Conservation (phyloP, 1,140 invertebrate genomes). For the Aphis craccivora region DNA sequence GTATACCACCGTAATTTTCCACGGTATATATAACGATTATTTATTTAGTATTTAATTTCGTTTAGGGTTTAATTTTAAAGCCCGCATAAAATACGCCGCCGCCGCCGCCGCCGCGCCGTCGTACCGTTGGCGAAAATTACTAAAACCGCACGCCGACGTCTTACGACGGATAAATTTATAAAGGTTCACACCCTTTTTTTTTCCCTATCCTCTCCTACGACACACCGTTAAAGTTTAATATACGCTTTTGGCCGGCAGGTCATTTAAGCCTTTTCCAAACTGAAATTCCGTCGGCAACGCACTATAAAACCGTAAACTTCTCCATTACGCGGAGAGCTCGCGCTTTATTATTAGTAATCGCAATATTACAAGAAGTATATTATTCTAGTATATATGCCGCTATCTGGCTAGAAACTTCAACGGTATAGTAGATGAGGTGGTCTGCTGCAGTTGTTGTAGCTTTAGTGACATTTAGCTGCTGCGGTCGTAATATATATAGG, state of each 20-base stretch:
- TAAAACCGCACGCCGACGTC: neutral
- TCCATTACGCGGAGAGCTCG: neutral
- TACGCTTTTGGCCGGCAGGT: neutral
- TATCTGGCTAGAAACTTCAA: no score
- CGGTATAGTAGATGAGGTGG: neutral
- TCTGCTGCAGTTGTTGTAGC: neutral
- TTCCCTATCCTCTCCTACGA: neutral
- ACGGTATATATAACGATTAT: conserved; percentile 31
- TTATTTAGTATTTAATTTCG: conserved; percentile 52
- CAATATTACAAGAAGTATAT: neutral
- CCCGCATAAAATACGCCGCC: neutral
- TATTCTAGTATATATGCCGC: neutral
- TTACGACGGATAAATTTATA: conserved; percentile 37
- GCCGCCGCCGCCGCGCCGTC: no score
- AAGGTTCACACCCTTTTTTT: conserved; percentile 16
- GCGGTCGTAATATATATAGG: neutral
- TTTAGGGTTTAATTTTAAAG: conserved; percentile 46
- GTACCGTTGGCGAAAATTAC: neutral
- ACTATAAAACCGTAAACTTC: conserved; percentile 18
- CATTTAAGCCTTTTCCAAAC: conserved; percentile 14
- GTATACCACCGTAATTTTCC: neutral
- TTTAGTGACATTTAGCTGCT: neutral
- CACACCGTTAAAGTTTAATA: conserved; percentile 40
- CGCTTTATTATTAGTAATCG: neutral
- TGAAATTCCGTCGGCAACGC: neutral